Evolutionary conservation across 2,797 vertebrate species (phyloP), one percentile per base, ranked within the genome.

Genomic region (Tangara arthus): DNA sequence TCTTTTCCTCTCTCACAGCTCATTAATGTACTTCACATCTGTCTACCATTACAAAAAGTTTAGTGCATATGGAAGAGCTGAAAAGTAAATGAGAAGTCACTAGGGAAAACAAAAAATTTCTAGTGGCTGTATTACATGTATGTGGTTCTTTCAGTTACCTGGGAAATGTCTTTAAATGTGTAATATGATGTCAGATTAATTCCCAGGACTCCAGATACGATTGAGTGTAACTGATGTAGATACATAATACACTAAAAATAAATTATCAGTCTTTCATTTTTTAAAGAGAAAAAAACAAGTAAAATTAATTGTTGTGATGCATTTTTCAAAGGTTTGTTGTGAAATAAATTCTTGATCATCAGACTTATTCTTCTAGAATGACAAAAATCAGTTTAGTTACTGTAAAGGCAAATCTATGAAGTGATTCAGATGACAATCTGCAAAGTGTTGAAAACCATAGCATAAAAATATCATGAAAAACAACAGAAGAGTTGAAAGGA

Each of bases 361-460:
- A 69, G 42, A 57, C 4, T 78, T 77, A 64, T 20, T 92, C 66
- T 78, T 52, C 37, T 85, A 61, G 71, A 92, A 72, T 63, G n/a
- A 32, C 32, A 82, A 93, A 95, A 97, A 92, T 64, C 39, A 71
- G 50, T 95, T 77, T 64, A 78, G 28, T 52, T 83, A 17, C 79
- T 92, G 32, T 53, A 87, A 87, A 93, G 71, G 27, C 64, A 91
- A 81, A 78, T 96, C 72, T 91, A 82, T 89, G 86, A 92, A 95
- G 86, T 92, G 60, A 55, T 46, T 97, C 87, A 92, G 87, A 94
- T 92, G 71, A 60, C 50, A 95, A 85, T 81, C 68, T 91, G 68
- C 56, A 78, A 84, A 95, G 71, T 89, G 78, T 80, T 95, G 94
- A 94, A 93, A 95, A 93, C 72, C 60, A 82, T 28, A 85, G 90